Base-by-base conservation (phyloP, 2,888 invertebrate species). In the Hypsopygia costalis region DNA sequence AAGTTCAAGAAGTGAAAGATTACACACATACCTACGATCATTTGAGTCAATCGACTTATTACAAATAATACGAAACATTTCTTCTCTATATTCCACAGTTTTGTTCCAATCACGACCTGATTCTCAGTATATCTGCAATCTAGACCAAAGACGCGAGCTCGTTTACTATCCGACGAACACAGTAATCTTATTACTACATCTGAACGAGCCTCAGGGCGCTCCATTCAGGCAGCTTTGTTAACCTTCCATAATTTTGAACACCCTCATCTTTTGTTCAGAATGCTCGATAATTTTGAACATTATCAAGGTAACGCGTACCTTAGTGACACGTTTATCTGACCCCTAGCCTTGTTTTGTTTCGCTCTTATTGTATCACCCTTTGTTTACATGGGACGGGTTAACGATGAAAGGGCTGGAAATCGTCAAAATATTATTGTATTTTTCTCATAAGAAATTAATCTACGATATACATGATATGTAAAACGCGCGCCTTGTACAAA, bases 161-260 rank as follows among this genome's bases (percentile, higher is more conserved):
- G 1, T 20, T 34, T 10, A 10, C 6, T 25, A 11, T 12, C 25
- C 28, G 36, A 38, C 36, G 41, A 40, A 36, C 33, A 25, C 33
- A 12, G 28, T 41, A 50, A 50, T 45, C 49, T 46, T 47, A 46
- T 49, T 48, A 45, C 37, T 38, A 40, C 43, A 43, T 44, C 8
- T 6, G 42, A 45, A 47, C 41, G 40, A 44, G 42, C 12, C 31
- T 31, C 11, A 16, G 16, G 16, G 16, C 16, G 16, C 16, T 16
- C 16, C 16, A 16, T 16, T 16, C 16, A 16, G 3, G 16, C 12
- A 8, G 34, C 28, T 49, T 56, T 55, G 53, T 58, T 54, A 47
- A 44, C 40, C 12, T 39, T 40, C 48, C 42, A 49, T 47, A 36
- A 45, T 47, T 16, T 36, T 16, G 27, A 36, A 9, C 36, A 30